phyloP scores from a whole-genome alignment of 2,888 invertebrate species.

The Andrena haemorrhoa region DNA sequence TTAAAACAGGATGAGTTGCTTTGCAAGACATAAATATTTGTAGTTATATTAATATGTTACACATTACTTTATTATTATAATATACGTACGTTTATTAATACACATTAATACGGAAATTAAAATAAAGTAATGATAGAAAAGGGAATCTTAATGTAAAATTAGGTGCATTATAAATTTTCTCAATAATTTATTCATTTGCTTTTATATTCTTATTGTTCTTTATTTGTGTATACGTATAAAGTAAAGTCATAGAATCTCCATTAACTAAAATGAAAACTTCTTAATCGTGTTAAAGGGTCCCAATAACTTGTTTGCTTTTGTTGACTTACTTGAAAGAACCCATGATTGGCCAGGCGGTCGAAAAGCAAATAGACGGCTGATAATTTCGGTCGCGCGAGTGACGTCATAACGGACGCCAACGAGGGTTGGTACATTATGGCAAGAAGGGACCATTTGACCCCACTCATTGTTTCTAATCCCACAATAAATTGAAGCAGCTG shows the following conservation, averaged over 20 bases:
- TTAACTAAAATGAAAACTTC: no score
- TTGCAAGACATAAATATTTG: no score
- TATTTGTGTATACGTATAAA: background rate
- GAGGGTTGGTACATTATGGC: slow-evolving; percentile 80
- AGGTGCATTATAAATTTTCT: background rate
- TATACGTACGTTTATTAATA: no score
- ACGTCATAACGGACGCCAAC: slow-evolving; percentile 76
- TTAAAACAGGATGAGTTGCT: no score
- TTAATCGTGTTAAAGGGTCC: no score
- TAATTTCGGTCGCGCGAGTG: slow-evolving; percentile 71
- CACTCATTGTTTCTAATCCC: slow-evolving; percentile 84
- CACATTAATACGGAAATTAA: no score
- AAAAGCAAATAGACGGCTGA: slow-evolving; percentile 69
- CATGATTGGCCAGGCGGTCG: slow-evolving; percentile 14
- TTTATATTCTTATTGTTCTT: background rate
- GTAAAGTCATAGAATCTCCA: background rate
- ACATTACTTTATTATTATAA: no score
- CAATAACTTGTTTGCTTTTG: background rate
- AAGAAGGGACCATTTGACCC: slow-evolving; percentile 84
- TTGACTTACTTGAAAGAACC: slow-evolving; percentile 39
- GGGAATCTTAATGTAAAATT: no score
- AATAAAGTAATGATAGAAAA: no score
- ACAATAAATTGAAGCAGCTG: slow-evolving; percentile 85
- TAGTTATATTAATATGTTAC: no score
- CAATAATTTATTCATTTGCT: background rate